phyloP scores from a whole-genome alignment of 2,888 invertebrate species.

The Platynereis dumerilii region DNA sequence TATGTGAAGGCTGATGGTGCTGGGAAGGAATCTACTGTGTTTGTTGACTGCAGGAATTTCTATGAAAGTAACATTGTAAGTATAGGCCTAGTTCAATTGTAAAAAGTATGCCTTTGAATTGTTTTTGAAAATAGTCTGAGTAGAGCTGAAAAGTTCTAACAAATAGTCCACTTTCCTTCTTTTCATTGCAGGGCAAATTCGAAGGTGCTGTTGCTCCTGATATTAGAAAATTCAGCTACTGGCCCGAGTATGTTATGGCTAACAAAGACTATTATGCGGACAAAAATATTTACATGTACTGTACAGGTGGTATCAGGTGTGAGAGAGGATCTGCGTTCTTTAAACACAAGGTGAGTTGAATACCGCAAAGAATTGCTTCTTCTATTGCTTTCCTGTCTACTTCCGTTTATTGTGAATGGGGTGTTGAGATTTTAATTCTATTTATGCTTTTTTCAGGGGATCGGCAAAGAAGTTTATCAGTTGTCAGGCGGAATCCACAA shows the following conservation, averaged over 20 bases:
- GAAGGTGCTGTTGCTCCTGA: constrained; percentile 30
- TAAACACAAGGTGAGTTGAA: constrained; percentile 23
- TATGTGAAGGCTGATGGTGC: not conserved
- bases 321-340: constrained; percentile 34
- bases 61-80: constrained; percentile 37
- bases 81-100: too few relatives aligned
- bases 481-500: constrained; percentile 35
- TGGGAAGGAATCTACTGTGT: constrained; percentile 11
- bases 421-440: not conserved
- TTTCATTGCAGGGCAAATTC: constrained; percentile 26
- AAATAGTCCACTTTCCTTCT: not conserved
- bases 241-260: constrained; percentile 35
- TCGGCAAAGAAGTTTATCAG: constrained; percentile 27
- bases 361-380: not conserved
- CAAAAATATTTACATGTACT: constrained; percentile 33
- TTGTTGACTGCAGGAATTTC: constrained; percentile 35
- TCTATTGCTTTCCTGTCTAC: not conserved
- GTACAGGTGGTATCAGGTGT: constrained; percentile 37
- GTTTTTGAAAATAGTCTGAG: too few relatives aligned
- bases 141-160: too few relatives aligned
- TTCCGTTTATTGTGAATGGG: not conserved
- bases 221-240: constrained; percentile 36
- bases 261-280: constrained; percentile 28
- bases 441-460: constrained; percentile 19
- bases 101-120: too few relatives aligned